Evolutionary conservation across 2,113 vertebrate genomes (phyloP), one percentile per base, ranked within the genome.

Genomic region (Lontra canadensis): DNA sequence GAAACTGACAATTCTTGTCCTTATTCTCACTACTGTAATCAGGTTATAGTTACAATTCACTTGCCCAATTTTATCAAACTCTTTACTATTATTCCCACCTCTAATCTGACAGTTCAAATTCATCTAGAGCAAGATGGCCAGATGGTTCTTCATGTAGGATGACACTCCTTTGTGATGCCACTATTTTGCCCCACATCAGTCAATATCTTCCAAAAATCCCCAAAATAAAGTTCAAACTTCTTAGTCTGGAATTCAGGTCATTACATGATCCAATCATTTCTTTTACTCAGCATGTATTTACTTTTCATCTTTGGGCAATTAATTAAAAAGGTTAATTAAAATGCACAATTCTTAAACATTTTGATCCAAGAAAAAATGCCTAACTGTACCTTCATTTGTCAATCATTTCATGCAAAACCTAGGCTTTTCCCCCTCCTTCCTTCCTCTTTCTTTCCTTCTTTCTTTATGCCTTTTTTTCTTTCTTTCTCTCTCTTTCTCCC

Each of bases 321-420:
- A 89, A 31, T 76, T 86, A 71, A 97, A 90, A 88, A 69, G 15
- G 3, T 80, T 49, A 78, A 55, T 71, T 84, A 67, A 94, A 91
- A 83, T 20, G 13, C 2, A 47, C 7, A 91, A 31, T 44, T n/a
- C 91, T 25, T 59, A 84, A 94, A 78, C 44, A 82, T 57, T 65
- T n/a, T 86, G 25, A 73, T 39, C 13, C 1, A 76, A 92, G 6
- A 65, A 14, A 36, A 39, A 94, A 63, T 71, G 11, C 2, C 13
- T 42, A 86, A n/a, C 34, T 34, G 47, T 26, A 13, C 18, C 26
- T 36, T 88, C 23, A 88, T 36, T 82, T 39, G 25, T 2, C 14
- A 71, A 59, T 39, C 42, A 14, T 39, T 69, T 79, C 29, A 91
- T 20, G 3, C 14, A 85, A 80, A 88, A 2, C 1, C 1, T 57